These are phyloP conservation scores for Cassiopea xamachana DNA, from an alignment of 30 jellyfish, hydroid and myxozoan genomes.

Conservation along the genomic window DNA sequence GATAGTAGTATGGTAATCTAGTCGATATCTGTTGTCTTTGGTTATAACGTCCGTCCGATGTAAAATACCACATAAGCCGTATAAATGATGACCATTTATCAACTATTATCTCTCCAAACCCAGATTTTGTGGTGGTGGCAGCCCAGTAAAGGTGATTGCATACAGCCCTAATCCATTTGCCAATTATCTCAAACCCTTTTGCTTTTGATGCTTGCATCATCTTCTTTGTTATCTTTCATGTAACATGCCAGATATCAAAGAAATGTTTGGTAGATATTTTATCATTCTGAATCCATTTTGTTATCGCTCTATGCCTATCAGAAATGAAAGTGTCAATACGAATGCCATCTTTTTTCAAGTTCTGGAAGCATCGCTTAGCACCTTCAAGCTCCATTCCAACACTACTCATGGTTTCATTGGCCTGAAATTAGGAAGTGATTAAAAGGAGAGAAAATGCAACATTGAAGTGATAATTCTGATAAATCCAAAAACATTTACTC, in stretches of 20 bases:
- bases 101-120: slow-evolving; percentile 4
- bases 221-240: slow-evolving; percentile 13
- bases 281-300: slow-evolving; percentile 28
- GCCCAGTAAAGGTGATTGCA: slow-evolving; percentile 31
- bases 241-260: slow-evolving; percentile 56
- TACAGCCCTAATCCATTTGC: slow-evolving; percentile 16
- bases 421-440: not conserved
- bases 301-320: slow-evolving; percentile 34
- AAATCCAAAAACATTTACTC: not conserved
- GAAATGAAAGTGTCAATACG: slow-evolving; percentile 9
- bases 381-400: slow-evolving; percentile 25
- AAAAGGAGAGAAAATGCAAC: not conserved
- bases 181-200: slow-evolving; percentile 4
- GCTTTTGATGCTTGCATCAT: slow-evolving; percentile 14
- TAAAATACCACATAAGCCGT: not conserved
- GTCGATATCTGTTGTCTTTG: no score
- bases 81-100: not conserved
- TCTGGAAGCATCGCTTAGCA: slow-evolving; percentile 31
- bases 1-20: no score
- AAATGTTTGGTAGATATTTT: slow-evolving; percentile 11
- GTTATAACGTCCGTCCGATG: no score
- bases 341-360: slow-evolving; percentile 10
- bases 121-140: slow-evolving; percentile 29
- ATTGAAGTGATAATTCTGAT: not conserved
- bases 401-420: slow-evolving; percentile 20